phyloP scores from a whole-genome alignment of 1,140 invertebrate genomes.

The Mya arenaria region DNA sequence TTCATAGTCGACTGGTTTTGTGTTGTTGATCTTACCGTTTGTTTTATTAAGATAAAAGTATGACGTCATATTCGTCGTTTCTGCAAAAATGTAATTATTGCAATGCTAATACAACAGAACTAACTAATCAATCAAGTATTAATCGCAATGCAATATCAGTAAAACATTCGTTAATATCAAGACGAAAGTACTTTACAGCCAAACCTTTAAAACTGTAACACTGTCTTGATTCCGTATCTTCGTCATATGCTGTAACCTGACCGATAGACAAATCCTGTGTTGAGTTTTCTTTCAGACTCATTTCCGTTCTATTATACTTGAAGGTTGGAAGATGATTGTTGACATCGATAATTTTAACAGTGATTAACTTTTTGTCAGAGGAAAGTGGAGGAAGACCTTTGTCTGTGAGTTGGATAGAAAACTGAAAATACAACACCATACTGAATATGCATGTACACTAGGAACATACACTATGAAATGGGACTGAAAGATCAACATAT shows the following conservation, averaged over 20 bases:
- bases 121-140: no score
- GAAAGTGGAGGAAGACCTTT: background rate
- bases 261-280: background rate
- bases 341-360: slow-evolving; percentile 18
- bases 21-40: background rate
- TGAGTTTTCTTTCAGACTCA: background rate
- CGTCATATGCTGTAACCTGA: background rate
- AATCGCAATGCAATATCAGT: background rate
- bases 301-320: background rate
- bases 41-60: background rate
- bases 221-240: background rate
- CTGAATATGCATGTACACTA: no score
- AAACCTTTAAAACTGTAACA: slow-evolving; percentile 7
- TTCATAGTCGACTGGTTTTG: background rate
- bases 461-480: no score
- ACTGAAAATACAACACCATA: no score
- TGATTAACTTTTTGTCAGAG: background rate
- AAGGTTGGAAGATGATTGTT: slow-evolving; percentile 36
- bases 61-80: no score
- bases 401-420: slow-evolving; percentile 10
- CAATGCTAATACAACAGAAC: no score
- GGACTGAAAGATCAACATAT: no score
- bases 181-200: background rate
- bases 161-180: no score
- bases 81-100: no score